Percentiles rank a stretch among this genome's conserved stretches.
These are phyloP conservation scores for Myzus persicae DNA, from an alignment of 1,140 invertebrate species.

Conservation along the genomic window DNA sequence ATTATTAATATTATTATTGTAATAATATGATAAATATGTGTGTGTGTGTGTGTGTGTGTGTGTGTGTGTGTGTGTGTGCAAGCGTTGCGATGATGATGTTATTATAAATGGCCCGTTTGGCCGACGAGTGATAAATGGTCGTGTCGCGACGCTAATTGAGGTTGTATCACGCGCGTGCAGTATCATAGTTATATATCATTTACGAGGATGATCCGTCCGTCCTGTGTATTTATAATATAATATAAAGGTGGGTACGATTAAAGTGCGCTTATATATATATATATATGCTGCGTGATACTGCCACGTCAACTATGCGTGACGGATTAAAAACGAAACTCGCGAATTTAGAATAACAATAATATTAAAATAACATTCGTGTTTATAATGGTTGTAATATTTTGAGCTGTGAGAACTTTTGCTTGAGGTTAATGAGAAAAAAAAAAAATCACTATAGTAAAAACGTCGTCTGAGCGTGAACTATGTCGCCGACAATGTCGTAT, in stretches of 20 bases:
- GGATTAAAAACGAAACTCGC: neutral
- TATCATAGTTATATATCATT: conserved; percentile 11
- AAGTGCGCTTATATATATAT: neutral
- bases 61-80: neutral
- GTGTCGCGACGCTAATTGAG: neutral
- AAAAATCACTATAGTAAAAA: no score
- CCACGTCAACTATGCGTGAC: neutral
- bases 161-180: neutral
- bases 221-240: neutral
- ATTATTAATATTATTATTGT: neutral
- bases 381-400: no score
- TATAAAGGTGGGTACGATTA: neutral
- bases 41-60: neutral
- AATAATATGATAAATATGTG: neutral
- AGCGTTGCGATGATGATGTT: neutral
- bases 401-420: no score
- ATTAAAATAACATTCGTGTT: neutral
- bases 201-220: neutral
- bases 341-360: neutral
- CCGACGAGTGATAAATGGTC: neutral
- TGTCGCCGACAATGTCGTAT: no score
- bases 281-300: neutral
- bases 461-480: no score
- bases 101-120: conserved; percentile 16
- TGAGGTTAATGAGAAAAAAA: no score